A percentile compares a stretch with the other conserved stretches of the same genome.
Conservation (phyloP, 2,797 vertebrate genomes). For the Phrynocephalus guinanensis region DNA sequence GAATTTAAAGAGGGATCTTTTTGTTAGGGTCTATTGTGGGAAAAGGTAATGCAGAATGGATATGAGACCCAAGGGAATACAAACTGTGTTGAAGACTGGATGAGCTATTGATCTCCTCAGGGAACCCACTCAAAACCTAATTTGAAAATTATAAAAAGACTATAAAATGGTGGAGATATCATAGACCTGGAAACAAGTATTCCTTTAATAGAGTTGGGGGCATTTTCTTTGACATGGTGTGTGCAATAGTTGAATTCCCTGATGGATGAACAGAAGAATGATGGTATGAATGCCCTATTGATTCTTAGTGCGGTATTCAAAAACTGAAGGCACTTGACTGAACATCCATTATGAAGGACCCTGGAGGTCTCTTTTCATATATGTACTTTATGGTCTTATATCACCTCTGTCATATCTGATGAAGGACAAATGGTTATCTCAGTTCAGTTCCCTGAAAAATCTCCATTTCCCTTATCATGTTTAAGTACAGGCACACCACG, state of each 20-base stretch:
- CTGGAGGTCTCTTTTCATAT: background rate
- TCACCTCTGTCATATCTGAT: too few relatives aligned
- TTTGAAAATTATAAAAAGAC: constrained; percentile 19
- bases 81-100: constrained; percentile 27
- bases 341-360: background rate
- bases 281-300: background rate
- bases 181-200: background rate
- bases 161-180: background rate
- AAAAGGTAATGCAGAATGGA: background rate
- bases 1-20: background rate
- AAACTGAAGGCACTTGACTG: background rate
- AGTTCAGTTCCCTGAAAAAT: background rate
- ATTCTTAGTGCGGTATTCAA: background rate
- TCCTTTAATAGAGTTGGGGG: too few relatives aligned
- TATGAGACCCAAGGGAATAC: constrained; percentile 6
- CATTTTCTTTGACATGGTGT: background rate
- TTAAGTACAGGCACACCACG: background rate
- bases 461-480: background rate
- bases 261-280: background rate
- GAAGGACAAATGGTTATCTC: background rate
- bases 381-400: too few relatives aligned
- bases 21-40: background rate
- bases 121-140: constrained; percentile 4
- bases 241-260: constrained; percentile 7
- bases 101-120: constrained; percentile 40